Evolutionary conservation across 2,888 invertebrate species (phyloP).

Genomic region (Polydrusus pterygomalis): DNA sequence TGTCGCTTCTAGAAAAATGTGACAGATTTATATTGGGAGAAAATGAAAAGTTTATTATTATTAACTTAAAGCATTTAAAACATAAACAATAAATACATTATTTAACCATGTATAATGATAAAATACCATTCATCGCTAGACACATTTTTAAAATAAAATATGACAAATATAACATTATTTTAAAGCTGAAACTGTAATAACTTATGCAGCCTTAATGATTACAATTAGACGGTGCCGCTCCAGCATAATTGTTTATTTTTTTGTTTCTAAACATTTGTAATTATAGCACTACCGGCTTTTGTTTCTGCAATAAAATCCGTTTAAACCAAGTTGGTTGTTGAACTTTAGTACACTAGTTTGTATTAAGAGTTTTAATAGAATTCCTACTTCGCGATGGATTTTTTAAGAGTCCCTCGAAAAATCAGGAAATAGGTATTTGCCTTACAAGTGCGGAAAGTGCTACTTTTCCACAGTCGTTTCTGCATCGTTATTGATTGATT

Average conservation of each 20-base stretch:
- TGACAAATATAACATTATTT: slow-evolving; percentile 4
- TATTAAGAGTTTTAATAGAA: neutral
- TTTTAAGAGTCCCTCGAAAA: too few species aligned
- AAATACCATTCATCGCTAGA: slow-evolving; percentile 3
- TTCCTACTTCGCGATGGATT: too few species aligned
- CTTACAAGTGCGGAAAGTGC: too few species aligned
- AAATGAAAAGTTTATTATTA: neutral
- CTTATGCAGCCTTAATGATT: slow-evolving; percentile 21
- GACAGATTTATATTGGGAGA: neutral
- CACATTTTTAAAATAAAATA: slow-evolving; percentile 7
- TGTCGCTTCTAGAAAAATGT: too few species aligned
- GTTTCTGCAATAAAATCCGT: slow-evolving; percentile 34
- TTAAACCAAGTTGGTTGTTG: slow-evolving; percentile 30
- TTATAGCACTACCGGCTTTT: slow-evolving; percentile 37
- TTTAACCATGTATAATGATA: neutral
- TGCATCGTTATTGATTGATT: neutral
- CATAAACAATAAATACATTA: slow-evolving; percentile 8
- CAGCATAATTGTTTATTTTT: slow-evolving; percentile 31
- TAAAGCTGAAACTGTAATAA: slow-evolving; percentile 6
- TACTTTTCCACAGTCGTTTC: too few species aligned
- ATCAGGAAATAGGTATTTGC: too few species aligned
- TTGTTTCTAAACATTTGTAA: slow-evolving; percentile 38
- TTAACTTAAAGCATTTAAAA: neutral
- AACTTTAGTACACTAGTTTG: slow-evolving; percentile 27
- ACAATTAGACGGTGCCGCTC: slow-evolving; percentile 20